Evolutionary conservation across 2,797 vertebrate genomes (phyloP), one percentile per base, ranked within the genome.

Genomic region (Meriones psammophilus): DNA sequence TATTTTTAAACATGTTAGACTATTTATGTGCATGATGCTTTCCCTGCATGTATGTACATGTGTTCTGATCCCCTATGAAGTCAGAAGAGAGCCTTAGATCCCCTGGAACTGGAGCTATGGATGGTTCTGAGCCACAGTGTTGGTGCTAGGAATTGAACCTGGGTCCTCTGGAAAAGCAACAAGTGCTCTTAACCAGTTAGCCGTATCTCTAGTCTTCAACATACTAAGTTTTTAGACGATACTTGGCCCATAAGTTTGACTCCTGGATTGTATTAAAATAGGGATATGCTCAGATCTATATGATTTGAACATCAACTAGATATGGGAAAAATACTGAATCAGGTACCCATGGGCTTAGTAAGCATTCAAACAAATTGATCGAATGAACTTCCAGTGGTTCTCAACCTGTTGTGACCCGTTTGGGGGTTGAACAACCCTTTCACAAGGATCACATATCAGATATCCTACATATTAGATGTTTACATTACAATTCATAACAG

Each of bases 221-320:
- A 76, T 33, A 24, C 17, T 60, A 2, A 30, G 79, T 56, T 95
- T 93, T 62, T 30, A 73, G 58, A 33, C 0, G 3, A 36, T 46
- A 68, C 5, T 86, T 42, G 64, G 54, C 18, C 36, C 14, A 28
- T 20, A 64, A 39, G 66, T 58, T 60, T 73, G 18, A 66, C 9
- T 54, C 17, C 22, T 90, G 36, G 33, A 87, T 83, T 94, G 6
- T 85, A 60, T 80, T 93, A 39, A 69, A n/a, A 33, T 39, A 18
- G 24, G 0, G 3, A 77, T 68, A 15, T 10, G 73, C 17, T 94
- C n/a, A 94, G 28, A 46, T 92, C 33, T 89, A 62, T 74, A 28
- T 88, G 5, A 79, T 92, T 81, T 94, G 4, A 89, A 81, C 39
- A 81, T 62, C 87, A 89, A 87, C 42, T 66, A 96, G 28, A 6